phyloP scores from a whole-genome alignment of 2,113 vertebrate genomes.

The Psilopogon haemacephalus region DNA sequence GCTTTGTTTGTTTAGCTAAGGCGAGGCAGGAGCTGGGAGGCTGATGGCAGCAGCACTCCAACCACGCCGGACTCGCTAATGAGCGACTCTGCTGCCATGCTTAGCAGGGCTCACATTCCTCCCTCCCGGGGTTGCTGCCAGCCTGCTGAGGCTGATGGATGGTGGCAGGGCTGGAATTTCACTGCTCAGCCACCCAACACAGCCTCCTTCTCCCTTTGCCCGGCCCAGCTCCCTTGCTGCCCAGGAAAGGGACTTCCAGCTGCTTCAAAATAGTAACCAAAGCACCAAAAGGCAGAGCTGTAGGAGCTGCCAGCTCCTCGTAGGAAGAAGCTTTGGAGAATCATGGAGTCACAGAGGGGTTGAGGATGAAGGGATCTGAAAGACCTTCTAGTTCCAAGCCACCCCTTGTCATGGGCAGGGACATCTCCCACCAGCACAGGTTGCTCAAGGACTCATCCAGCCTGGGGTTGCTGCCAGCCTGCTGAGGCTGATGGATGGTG shows the following conservation, averaged over 20 bases:
- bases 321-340: not conserved
- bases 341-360: no score
- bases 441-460: no score
- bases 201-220: not conserved
- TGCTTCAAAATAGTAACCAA: no score
- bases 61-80: conserved; percentile 8
- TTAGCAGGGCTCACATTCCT: conserved; percentile 24
- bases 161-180: not conserved
- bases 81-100: conserved; percentile 7
- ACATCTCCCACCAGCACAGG: no score
- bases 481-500: not conserved
- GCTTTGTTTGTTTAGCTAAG: conserved; percentile 10
- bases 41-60: conserved; percentile 19
- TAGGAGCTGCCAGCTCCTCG: not conserved
- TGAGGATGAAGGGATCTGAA: no score
- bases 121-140: not conserved
- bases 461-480: not conserved
- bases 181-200: no score
- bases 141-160: not conserved
- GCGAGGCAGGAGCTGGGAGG: not conserved
- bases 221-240: no score
- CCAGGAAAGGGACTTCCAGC: no score
- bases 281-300: not conserved
- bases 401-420: no score
- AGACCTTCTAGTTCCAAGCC: no score